These are phyloP conservation scores for Synodontis membranacea DNA, from an alignment of 2,113 vertebrate species.

Conservation along the genomic window DNA sequence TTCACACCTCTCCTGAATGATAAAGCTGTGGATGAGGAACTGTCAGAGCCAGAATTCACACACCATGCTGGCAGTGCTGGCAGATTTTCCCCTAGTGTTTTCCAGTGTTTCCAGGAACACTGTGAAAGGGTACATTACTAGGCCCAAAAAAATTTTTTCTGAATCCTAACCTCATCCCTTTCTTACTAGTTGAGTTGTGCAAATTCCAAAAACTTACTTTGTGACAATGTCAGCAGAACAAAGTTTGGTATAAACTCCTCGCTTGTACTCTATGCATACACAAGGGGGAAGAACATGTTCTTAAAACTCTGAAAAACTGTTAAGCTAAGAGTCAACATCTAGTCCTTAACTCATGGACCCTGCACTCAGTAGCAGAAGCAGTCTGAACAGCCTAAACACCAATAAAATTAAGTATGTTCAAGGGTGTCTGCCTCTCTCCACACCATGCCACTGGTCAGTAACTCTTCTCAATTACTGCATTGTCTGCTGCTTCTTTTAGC, in stretches of 20 bases:
- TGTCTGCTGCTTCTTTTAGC: constrained; percentile 90
- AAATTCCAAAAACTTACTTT: neutral
- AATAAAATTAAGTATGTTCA: constrained; percentile 84
- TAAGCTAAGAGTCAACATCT: neutral
- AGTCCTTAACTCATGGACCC: constrained; percentile 16
- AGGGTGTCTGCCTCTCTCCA: constrained; percentile 75
- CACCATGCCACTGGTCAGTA: constrained; percentile 89
- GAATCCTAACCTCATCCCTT: neutral
- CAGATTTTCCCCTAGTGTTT: neutral
- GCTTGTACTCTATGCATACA: neutral
- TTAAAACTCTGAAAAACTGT: neutral
- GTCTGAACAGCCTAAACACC: constrained; percentile 72
- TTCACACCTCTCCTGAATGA: too few relatives aligned
- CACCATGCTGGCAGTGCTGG: neutral
- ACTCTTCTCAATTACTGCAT: constrained; percentile 96
- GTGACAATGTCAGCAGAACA: neutral
- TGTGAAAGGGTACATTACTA: neutral
- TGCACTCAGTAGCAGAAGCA: neutral
- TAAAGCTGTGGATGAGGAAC: neutral
- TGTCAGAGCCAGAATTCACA: neutral
- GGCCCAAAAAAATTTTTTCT: neutral
- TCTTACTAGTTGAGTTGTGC: neutral
- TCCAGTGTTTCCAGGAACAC: neutral
- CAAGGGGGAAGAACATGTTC: neutral
- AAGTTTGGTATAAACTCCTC: neutral